Evolutionary conservation across 2,888 invertebrate species (phyloP).

Genomic region (Drosophila affinis): DNA sequence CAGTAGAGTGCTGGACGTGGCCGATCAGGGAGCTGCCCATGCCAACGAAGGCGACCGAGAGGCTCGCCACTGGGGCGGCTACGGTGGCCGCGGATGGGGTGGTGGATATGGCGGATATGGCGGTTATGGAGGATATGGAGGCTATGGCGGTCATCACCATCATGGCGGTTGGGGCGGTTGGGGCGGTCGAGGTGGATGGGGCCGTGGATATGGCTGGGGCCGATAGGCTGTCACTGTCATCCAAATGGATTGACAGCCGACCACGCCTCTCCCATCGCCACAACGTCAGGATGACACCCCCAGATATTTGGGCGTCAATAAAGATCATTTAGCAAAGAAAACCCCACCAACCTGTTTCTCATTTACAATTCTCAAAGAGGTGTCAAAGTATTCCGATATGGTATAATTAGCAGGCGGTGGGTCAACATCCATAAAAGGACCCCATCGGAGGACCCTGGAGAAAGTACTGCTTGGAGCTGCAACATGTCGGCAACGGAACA

Average conservation of each 20-base stretch:
- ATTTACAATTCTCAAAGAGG: constrained; percentile 11
- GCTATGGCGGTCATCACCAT: constrained; percentile 17
- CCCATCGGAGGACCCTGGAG: neutral
- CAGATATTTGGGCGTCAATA: constrained; percentile 43
- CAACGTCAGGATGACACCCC: neutral
- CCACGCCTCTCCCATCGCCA: constrained; percentile 12
- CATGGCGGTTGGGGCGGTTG: constrained; percentile 22
- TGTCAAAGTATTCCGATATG: neutral
- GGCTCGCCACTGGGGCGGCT: constrained; percentile 44
- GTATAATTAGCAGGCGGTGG: constrained; percentile 12
- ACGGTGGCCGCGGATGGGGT: constrained; percentile 1
- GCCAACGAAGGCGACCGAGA: constrained; percentile 61
- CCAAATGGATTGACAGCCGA: neutral
- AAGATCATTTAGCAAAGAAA: constrained; percentile 49
- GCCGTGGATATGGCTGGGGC: constrained; percentile 15
- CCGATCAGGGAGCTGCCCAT: constrained; percentile 51
- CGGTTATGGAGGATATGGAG: neutral
- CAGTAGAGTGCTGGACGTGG: constrained; percentile 47
- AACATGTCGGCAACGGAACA: constrained; percentile 10
- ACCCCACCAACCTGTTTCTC: constrained; percentile 6
- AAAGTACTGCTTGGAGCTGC: neutral
- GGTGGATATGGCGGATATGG: constrained; percentile 32
- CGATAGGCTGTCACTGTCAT: constrained; percentile 32
- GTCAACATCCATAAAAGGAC: constrained; percentile 4
- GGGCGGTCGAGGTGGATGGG: constrained; percentile 20